Conservation (phyloP, 2,113 vertebrate genomes). For the Sorex araneus region DNA sequence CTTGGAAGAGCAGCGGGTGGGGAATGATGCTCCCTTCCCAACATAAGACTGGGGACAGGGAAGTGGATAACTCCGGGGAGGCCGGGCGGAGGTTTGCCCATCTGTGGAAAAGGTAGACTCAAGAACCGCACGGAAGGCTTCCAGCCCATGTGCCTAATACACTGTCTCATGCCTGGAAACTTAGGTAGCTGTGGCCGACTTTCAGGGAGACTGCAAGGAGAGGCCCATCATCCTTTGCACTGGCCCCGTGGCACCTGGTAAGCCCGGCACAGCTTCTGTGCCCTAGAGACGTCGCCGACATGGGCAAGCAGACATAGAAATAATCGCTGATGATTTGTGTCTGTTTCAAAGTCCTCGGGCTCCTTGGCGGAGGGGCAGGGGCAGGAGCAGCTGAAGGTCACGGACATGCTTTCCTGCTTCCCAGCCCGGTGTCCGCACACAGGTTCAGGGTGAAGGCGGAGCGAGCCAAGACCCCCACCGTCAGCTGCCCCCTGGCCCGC, state of each 20-base stretch:
- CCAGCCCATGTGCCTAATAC: not conserved
- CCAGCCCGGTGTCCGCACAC: not conserved
- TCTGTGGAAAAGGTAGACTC: no score
- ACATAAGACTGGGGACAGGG: not conserved
- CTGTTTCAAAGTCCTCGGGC: constrained; percentile 33
- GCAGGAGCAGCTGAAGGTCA: not conserved
- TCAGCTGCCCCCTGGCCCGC: no score
- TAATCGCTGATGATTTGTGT: not conserved
- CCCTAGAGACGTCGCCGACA: no score
- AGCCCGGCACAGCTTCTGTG: no score
- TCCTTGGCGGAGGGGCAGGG: no score
- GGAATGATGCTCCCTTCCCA: not conserved
- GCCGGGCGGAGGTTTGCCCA: not conserved
- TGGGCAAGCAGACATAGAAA: no score
- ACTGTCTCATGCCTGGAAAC: not conserved
- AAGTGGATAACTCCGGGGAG: not conserved
- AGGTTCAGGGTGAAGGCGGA: not conserved
- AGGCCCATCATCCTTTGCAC: constrained; percentile 22
- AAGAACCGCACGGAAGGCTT: not conserved
- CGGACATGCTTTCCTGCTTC: not conserved
- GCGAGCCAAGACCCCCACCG: not conserved
- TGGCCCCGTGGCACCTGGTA: not conserved
- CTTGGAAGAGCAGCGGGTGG: not conserved
- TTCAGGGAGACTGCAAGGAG: constrained; percentile 8
- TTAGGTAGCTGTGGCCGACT: not conserved